Percentiles rank a stretch among this genome's conserved stretches.
phyloP scores from a whole-genome alignment of 2,113 vertebrate genomes.

The Hippolais icterina region DNA sequence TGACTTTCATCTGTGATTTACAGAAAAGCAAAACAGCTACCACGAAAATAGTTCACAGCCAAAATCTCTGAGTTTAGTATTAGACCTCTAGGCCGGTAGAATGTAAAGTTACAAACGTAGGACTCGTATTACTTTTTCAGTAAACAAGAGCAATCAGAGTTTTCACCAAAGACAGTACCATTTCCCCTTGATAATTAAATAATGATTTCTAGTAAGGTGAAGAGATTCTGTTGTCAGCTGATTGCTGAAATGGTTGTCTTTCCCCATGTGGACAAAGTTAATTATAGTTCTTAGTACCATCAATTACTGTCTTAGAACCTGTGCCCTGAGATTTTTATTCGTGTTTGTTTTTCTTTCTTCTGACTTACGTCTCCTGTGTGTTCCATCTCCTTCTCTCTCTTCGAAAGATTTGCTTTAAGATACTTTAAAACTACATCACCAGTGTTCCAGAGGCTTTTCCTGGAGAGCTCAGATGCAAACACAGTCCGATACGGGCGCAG shows the following conservation, averaged over 20 bases:
- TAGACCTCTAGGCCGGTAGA: background rate
- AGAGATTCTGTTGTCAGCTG: background rate
- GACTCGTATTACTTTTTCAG: background rate
- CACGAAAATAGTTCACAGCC: background rate
- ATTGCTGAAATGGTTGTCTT: background rate
- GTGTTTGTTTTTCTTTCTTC: background rate
- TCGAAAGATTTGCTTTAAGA: constrained; percentile 85
- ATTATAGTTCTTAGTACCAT: background rate
- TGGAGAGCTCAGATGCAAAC: constrained; percentile 89
- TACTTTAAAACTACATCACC: constrained; percentile 90
- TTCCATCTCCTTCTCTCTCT: background rate
- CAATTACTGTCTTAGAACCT: background rate
- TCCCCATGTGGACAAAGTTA: background rate
- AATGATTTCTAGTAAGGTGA: background rate
- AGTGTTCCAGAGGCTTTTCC: constrained; percentile 94
- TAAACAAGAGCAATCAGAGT: background rate
- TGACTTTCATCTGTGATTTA: background rate
- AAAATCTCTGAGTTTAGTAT: background rate
- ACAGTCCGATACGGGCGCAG: constrained; percentile 89
- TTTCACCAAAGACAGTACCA: background rate
- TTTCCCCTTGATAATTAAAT: background rate
- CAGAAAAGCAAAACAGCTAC: background rate
- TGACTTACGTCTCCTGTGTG: background rate
- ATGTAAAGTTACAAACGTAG: background rate
- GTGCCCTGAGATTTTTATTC: background rate